Evolutionary conservation across 2,888 invertebrate genomes (phyloP), one percentile per base, ranked within the genome.

Genomic region (Eupithecia dodoneata): DNA sequence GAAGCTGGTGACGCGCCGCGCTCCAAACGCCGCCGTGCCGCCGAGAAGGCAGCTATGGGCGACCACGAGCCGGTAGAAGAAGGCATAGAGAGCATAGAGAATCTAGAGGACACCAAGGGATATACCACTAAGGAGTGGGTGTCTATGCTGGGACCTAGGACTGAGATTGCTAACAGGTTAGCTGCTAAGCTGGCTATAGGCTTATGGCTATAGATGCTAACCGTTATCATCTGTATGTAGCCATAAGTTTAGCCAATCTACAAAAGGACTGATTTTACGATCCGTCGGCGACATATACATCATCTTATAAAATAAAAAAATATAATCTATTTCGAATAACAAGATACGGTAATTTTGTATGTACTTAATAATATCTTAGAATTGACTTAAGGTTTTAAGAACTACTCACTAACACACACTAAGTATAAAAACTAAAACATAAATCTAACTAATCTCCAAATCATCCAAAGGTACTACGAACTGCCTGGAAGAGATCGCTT

Each of bases 41-140:
- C 98, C 0, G 99, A 99, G 90, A 97, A 98, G 87, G 98, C 99
- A 0, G 98, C 98, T 0, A 96, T 96, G 79, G 98, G 97, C 2
- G 96, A 97, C 67, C 95, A 97, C 12, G 98, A 97, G 75, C 97
- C 97, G 84, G 88, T 91, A 0, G 98, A 98, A 94, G 97, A 98
- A 95, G 95, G 94, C 0, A 97, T 99, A 69, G 99, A 99, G 93
- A 98, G 99, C 75, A 99, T 99, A 81, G 99, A 99, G 91, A 99
- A 99, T 93, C 94, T 99, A 52, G 99, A 99, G 90, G 99, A 99
- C 86, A 99, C 99, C 6, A 99, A 99, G 89, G 99, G 99, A 0
- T 97, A 99, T 88, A 96, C 98, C 0, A 97, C 98, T 3, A 97
- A 98, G 86, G 99, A 99, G 86, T 99, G 99, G 99, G 99, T 99